phyloP scores from a whole-genome alignment of 2,113 vertebrate genomes.

The Rhinogobius similis region DNA sequence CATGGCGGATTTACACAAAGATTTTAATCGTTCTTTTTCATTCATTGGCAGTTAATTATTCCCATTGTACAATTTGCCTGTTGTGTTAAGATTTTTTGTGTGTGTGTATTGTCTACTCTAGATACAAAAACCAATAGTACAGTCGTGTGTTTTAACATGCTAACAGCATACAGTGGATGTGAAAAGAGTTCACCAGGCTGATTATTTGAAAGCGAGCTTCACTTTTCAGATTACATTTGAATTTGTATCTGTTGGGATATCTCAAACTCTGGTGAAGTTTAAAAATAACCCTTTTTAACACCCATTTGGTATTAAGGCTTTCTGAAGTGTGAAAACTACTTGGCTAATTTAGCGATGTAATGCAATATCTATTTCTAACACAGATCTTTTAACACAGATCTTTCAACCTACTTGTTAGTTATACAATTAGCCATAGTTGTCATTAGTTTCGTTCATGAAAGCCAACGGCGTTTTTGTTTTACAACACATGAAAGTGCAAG shows the following conservation, averaged over 20 bases:
- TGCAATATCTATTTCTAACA: too few relatives aligned
- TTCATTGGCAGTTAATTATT: background rate
- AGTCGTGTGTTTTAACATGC: background rate
- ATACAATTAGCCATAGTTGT: too few relatives aligned
- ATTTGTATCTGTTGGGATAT: background rate
- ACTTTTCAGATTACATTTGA: background rate
- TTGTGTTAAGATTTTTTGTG: background rate
- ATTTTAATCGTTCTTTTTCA: background rate
- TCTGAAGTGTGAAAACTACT: too few relatives aligned
- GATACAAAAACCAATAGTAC: background rate
- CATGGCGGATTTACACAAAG: constrained; percentile 43
- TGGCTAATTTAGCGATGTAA: too few relatives aligned
- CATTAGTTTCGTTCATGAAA: too few relatives aligned
- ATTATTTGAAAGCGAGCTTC: background rate
- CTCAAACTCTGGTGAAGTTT: background rate
- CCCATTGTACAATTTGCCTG: background rate
- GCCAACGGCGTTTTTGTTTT: too few relatives aligned
- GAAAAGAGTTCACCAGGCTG: background rate
- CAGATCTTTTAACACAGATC: too few relatives aligned
- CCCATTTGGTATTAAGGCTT: background rate
- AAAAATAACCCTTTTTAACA: too few relatives aligned
- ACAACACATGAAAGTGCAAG: too few relatives aligned
- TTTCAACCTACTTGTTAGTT: too few relatives aligned
- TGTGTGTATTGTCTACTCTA: background rate
- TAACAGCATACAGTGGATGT: background rate